Percentiles rank a stretch among this genome's conserved stretches.
Evolutionary conservation across 2,888 invertebrate genomes (phyloP).

Genomic region (Sericinus montela): DNA sequence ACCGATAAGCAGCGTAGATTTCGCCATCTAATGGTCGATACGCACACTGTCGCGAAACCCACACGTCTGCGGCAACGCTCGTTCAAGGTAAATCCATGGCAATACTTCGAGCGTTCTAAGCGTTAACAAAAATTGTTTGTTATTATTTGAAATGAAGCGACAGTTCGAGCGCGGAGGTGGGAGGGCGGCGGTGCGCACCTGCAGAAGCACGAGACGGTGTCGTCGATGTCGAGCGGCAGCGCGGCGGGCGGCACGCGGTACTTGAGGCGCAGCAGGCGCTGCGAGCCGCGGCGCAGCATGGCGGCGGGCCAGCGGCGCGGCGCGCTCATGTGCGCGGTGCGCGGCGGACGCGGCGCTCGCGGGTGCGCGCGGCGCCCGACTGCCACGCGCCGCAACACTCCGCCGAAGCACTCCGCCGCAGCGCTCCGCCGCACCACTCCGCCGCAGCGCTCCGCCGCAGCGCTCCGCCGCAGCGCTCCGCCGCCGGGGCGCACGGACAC

Average conservation of each 20-base stretch:
- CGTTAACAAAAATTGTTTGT: no score
- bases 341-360: conserved; percentile 36
- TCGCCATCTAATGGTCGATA: neutral
- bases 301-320: conserved; percentile 58
- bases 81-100: neutral
- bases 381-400: conserved; percentile 19
- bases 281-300: conserved; percentile 48
- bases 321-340: conserved; percentile 46
- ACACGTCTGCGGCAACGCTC: neutral
- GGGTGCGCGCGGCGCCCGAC: conserved; percentile 10
- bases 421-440: neutral
- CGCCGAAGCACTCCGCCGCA: conserved; percentile 18
- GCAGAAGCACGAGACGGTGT: conserved; percentile 90
- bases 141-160: no score
- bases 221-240: conserved; percentile 81
- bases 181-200: conserved; percentile 72
- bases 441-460: conserved; percentile 17
- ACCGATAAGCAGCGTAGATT: conserved; percentile 34
- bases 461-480: neutral
- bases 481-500: no score
- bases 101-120: neutral
- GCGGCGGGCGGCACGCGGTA: conserved; percentile 32
- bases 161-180: no score
- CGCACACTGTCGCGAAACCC: conserved; percentile 5
- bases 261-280: conserved; percentile 21